A percentile compares a stretch with the other conserved stretches of the same genome.
Conservation (phyloP, 2,113 vertebrate genomes). For the Cephalopterus ornatus region DNA sequence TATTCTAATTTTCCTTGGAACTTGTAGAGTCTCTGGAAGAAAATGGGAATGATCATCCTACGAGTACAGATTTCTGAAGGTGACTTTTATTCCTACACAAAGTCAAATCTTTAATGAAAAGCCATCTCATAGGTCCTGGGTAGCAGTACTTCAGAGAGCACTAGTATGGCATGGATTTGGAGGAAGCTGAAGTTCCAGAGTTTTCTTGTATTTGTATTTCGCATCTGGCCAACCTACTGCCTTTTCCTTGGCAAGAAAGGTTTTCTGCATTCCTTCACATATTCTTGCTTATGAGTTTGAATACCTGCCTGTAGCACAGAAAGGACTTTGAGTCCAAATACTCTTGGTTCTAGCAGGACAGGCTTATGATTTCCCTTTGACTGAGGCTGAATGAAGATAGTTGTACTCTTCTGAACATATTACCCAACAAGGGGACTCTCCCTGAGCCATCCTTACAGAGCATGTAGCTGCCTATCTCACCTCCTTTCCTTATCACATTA, state of each 20-base stretch:
- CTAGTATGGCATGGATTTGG: background rate
- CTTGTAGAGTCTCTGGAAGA: background rate
- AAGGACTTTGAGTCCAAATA: background rate
- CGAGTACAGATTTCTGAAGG: background rate
- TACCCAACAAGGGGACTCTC: background rate
- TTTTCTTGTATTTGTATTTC: background rate
- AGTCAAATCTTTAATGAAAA: background rate
- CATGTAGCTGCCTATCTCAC: constrained; percentile 17
- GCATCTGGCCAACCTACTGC: background rate
- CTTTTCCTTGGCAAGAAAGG: background rate
- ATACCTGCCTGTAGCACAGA: background rate
- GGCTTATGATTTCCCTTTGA: background rate
- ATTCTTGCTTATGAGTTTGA: background rate
- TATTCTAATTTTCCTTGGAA: background rate
- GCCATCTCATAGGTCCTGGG: background rate
- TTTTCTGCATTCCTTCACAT: background rate
- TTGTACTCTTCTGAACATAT: background rate
- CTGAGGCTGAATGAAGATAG: background rate
- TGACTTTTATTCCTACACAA: background rate
- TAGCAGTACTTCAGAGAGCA: background rate
- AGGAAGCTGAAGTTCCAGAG: background rate
- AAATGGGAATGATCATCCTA: background rate
- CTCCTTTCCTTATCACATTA: constrained; percentile 18
- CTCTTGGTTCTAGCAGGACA: background rate
- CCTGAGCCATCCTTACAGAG: background rate